phyloP scores from a whole-genome alignment of 2,888 invertebrate genomes.

The Deilephila porcellus region DNA sequence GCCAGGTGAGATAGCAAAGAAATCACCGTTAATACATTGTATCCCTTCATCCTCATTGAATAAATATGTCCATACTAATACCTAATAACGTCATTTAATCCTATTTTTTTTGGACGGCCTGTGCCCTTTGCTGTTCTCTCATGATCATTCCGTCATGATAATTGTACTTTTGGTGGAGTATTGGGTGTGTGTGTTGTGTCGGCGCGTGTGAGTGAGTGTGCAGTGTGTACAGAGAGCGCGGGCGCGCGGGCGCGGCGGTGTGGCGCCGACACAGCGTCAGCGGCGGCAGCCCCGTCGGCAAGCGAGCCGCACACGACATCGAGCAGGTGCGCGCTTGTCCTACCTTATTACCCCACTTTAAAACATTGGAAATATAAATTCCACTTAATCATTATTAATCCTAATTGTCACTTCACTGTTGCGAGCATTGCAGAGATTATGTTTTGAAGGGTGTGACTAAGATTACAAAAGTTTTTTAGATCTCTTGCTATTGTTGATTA shows the following conservation, averaged over 20 bases:
- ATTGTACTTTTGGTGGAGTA: neutral
- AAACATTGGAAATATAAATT: too few relatives aligned
- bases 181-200: neutral
- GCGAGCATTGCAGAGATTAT: too few relatives aligned
- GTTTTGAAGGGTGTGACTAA: too few relatives aligned
- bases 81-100: neutral
- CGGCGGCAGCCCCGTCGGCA: conserved; percentile 89
- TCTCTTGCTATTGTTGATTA: too few relatives aligned
- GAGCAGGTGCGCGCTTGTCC: conserved; percentile 84
- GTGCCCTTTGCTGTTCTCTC: neutral
- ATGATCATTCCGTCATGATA: neutral
- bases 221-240: conserved; percentile 55
- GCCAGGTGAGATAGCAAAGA: conserved; percentile 52
- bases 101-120: neutral
- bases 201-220: neutral
- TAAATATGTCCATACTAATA: neutral
- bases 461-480: too few relatives aligned
- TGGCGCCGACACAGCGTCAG: conserved; percentile 93
- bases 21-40: neutral
- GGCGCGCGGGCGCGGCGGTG: conserved; percentile 86
- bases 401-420: too few relatives aligned
- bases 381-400: too few relatives aligned
- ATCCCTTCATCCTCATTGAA: neutral
- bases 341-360: too few relatives aligned
- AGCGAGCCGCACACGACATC: conserved; percentile 86